Percentiles rank a stretch among this genome's conserved stretches.
These are phyloP conservation scores for Zygothrica quintamaculata DNA, from an alignment of 2,888 invertebrate genomes.

Conservation along the genomic window DNA sequence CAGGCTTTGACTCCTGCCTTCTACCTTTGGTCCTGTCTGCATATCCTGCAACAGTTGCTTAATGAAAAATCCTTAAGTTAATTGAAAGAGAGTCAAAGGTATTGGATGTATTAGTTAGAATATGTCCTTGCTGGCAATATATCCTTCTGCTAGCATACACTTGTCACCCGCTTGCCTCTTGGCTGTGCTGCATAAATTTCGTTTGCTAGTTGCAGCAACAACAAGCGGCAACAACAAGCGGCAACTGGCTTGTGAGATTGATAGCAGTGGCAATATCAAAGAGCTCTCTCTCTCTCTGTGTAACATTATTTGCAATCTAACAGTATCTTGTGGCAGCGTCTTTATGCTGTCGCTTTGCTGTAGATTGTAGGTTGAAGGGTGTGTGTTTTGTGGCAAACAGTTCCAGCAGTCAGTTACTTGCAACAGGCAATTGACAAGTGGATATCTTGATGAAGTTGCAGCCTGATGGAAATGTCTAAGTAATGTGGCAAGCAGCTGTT, in stretches of 20 bases:
- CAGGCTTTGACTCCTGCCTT: too few relatives aligned
- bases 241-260: constrained; percentile 28
- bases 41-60: too few relatives aligned
- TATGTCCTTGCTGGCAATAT: too few relatives aligned
- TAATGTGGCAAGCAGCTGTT: too few relatives aligned
- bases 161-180: too few relatives aligned
- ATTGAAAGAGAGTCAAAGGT: too few relatives aligned
- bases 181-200: not conserved
- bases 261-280: constrained; percentile 42
- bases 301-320: constrained; percentile 61
- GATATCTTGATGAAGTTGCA: constrained; percentile 31
- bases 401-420: not conserved
- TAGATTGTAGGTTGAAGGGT: not conserved
- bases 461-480: too few relatives aligned
- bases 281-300: constrained; percentile 31
- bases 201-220: not conserved
- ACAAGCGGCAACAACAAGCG: not conserved
- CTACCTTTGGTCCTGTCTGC: too few relatives aligned
- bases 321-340: constrained; percentile 45
- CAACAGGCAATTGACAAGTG: constrained; percentile 3
- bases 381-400: too few relatives aligned
- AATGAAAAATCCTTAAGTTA: too few relatives aligned
- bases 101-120: too few relatives aligned
- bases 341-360: constrained; percentile 30
- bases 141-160: too few relatives aligned